These are phyloP conservation scores for Porites lutea DNA, from an alignment of 64 coral and sea anemone species.

Conservation along the genomic window DNA sequence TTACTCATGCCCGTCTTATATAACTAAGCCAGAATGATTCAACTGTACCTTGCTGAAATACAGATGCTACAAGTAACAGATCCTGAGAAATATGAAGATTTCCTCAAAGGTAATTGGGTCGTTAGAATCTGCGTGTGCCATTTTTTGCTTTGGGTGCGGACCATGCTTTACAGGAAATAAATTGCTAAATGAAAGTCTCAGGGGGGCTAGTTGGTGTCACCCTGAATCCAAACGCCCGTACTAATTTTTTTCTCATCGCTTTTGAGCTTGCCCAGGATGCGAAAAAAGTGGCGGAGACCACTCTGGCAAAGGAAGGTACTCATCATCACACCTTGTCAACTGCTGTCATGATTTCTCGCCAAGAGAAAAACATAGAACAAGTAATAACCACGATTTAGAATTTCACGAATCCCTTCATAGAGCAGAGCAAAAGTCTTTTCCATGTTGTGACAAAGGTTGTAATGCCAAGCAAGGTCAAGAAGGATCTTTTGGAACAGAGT, in stretches of 20 bases:
- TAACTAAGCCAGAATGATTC: too few species aligned
- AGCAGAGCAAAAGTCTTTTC: neutral
- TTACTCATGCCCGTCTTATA: constrained; percentile 10
- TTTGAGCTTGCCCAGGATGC: constrained; percentile 40
- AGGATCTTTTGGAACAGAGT: constrained; percentile 32
- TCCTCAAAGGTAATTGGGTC: constrained; percentile 4
- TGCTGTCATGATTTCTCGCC: neutral
- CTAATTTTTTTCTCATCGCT: constrained; percentile 53
- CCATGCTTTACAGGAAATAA: constrained; percentile 1
- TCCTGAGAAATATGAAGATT: too few species aligned
- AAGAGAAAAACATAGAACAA: neutral
- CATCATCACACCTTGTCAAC: constrained; percentile 17
- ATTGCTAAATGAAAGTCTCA: constrained; percentile 36
- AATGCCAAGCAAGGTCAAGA: constrained; percentile 13
- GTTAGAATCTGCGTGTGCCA: neutral
- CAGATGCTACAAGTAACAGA: too few species aligned
- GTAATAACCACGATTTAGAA: neutral
- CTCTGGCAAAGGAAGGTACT: neutral
- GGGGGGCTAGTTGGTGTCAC: constrained; percentile 40
- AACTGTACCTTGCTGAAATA: too few species aligned
- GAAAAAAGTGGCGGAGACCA: constrained; percentile 38
- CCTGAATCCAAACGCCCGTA: constrained; percentile 9
- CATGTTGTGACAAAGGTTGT: too few species aligned
- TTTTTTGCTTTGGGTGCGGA: neutral
- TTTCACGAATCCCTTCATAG: constrained; percentile 38